Evolutionary conservation across 2,888 invertebrate species (phyloP), one percentile per base, ranked within the genome.

Genomic region (Xestia ashworthii): DNA sequence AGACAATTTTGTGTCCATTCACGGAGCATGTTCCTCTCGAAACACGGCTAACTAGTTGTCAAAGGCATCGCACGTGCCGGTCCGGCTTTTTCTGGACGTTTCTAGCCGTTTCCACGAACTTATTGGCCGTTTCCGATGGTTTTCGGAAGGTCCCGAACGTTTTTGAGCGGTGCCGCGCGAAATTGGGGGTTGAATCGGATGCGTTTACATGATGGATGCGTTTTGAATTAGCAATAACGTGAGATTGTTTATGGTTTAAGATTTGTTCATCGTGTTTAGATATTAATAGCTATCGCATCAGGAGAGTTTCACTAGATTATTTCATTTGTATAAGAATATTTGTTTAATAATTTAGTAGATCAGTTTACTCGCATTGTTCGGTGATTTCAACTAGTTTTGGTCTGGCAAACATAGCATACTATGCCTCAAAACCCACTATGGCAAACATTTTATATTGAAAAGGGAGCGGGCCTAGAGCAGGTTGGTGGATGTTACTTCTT

Each of bases 21-120:
- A 88, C 62, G 44, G 32, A 65, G 46, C 77, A 78, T 72, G 74
- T 80, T 75, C 75, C 14, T 16, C 58, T 58, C 82, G 82, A 85
- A 87, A 82, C 87, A 74, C 78, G 62, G 66, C 80, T 87, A 87
- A 88, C 87, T 87, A 88, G 81, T 85, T 88, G 85, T 88, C 88
- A 87, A 87, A 88, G 87, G 88, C 83, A 68, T 79, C 74, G 74
- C 80, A 82, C 87, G 84, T 84, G 79, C 84, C 71, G 66, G 73
- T 38, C 78, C 78, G 77, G 78, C 53, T 87, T 85, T 87, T 85
- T 82, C 78, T 78, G 72, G 55, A 74, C 69, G 38, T 79, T 82
- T 73, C 75, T 71, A 76, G 53, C 66, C 78, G 55, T 75, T 86
- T 65, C 62, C 50, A 81, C 62, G 70, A 70, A 78, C 74, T 83